phyloP scores from a whole-genome alignment of 2,113 vertebrate genomes.

The Eretmodus cyanostictus region DNA sequence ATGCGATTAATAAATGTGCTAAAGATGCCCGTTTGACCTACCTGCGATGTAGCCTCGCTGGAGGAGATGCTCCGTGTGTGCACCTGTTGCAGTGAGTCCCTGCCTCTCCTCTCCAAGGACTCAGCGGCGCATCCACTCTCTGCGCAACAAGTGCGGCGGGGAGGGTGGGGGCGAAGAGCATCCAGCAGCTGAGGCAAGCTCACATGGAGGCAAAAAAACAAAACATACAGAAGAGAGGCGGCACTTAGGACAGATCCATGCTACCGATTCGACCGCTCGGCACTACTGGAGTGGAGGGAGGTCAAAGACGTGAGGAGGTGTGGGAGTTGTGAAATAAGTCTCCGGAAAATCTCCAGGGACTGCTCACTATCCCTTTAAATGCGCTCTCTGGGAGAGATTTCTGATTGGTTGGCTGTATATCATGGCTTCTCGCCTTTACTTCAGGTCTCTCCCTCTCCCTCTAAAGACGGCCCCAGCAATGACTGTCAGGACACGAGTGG shows the following conservation, averaged over 20 bases:
- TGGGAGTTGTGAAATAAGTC: constrained; percentile 18
- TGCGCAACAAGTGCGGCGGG: constrained; percentile 64
- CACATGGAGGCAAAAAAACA: background rate
- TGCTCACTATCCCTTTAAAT: constrained; percentile 53
- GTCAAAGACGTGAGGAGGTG: background rate
- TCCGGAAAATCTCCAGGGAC: constrained; percentile 39
- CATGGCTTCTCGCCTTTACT: background rate
- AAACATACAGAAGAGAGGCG: background rate
- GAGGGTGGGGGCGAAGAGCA: background rate
- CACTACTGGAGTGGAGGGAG: background rate
- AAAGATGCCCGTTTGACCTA: constrained; percentile 2
- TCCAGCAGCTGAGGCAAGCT: background rate
- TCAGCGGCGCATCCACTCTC: constrained; percentile 36
- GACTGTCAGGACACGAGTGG: background rate
- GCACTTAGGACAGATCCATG: constrained; percentile 4
- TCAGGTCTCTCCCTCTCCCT: background rate
- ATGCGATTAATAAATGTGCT: background rate
- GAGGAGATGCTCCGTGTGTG: constrained; percentile 22
- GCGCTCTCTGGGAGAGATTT: background rate
- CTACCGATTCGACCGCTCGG: background rate
- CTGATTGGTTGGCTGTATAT: constrained; percentile 48
- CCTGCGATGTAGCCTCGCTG: background rate
- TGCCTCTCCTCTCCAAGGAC: constrained; percentile 43
- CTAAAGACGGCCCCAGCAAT: background rate
- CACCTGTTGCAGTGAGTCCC: constrained; percentile 62